Evolutionary conservation across 2,797 vertebrate species (phyloP).

Genomic region (Schizothorax lantsangensis): DNA sequence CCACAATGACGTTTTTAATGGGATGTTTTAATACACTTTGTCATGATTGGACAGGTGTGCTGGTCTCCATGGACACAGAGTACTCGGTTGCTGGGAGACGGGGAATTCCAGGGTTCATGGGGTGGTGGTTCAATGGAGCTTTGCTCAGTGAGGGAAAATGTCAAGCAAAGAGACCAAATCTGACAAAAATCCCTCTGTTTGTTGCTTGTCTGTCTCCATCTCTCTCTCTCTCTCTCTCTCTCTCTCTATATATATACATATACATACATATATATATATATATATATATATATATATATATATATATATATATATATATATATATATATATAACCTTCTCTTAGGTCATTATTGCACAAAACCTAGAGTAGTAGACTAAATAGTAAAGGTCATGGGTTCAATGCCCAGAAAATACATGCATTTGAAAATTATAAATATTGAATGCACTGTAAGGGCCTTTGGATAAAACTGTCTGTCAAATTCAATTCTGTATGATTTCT

Average conservation of each 20-base stretch:
- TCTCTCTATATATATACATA: no score
- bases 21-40: constrained; percentile 39
- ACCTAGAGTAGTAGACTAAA: background rate
- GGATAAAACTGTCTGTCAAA: background rate
- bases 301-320: background rate
- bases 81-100: constrained; percentile 36
- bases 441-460: background rate
- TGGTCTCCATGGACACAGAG: constrained; percentile 63
- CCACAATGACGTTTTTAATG: constrained; percentile 62
- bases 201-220: background rate
- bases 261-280: no score
- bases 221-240: background rate
- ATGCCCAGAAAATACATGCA: background rate
- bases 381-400: background rate
- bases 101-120: constrained; percentile 35
- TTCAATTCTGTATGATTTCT: constrained; percentile 24
- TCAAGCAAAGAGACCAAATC: background rate
- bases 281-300: no score
- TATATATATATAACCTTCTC: background rate
- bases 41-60: constrained; percentile 66
- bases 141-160: constrained; percentile 34
- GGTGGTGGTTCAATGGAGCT: constrained; percentile 23
- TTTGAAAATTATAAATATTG: background rate
- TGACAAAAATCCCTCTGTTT: background rate
- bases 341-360: background rate